These are phyloP conservation scores for Magallana gigas DNA, from an alignment of 1,140 invertebrate species.

Conservation along the genomic window DNA sequence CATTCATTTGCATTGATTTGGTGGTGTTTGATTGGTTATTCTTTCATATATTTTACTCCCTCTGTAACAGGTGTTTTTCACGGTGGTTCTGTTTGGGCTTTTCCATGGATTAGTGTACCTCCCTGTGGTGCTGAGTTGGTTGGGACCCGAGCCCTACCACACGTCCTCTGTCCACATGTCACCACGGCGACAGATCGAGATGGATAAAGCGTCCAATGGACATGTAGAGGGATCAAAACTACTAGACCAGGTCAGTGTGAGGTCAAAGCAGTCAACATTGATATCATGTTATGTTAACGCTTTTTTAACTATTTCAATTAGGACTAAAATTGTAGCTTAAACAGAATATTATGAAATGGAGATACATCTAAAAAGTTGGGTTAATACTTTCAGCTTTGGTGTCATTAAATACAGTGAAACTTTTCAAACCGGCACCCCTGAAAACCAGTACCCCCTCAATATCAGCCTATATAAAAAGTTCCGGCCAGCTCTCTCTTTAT, in stretches of 20 bases:
- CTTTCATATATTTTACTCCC: neutral
- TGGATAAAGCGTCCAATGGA: neutral
- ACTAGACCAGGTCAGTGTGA: neutral
- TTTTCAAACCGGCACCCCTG: no score
- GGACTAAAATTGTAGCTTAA: no score
- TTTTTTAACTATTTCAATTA: no score
- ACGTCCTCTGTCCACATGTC: neutral
- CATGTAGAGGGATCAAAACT: neutral
- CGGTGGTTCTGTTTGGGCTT: conserved; percentile 82
- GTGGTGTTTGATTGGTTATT: neutral
- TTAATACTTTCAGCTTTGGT: no score
- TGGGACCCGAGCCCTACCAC: conserved; percentile 79
- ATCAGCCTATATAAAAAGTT: no score
- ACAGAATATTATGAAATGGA: no score
- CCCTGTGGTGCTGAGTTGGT: conserved; percentile 82
- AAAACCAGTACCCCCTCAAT: no score
- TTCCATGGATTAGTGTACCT: conserved; percentile 83
- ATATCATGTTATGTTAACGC: neutral
- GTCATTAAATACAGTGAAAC: no score
- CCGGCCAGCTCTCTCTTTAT: no score
- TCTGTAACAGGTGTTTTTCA: conserved; percentile 80
- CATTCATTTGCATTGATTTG: no score
- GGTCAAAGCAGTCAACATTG: neutral
- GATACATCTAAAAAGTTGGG: no score
- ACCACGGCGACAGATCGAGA: neutral